phyloP scores from a whole-genome alignment of 2,797 vertebrate species.

The Odontamblyopus lacepedii region DNA sequence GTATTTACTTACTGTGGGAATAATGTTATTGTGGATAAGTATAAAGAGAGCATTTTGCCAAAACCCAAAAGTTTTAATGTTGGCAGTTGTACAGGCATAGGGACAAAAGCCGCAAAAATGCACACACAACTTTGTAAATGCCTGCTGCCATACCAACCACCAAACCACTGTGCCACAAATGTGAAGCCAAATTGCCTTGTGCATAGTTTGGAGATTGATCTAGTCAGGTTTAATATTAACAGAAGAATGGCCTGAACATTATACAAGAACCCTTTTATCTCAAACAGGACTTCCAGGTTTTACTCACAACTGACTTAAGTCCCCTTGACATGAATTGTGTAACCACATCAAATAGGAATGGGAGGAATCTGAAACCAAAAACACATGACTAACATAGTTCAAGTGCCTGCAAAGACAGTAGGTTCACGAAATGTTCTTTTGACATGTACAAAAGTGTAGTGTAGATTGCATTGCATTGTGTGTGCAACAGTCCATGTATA shows the following conservation, averaged over 20 bases:
- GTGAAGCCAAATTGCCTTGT: slow-evolving; percentile 18
- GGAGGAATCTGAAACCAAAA: slow-evolving; percentile 64
- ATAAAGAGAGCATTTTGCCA: neutral
- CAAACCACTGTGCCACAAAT: slow-evolving; percentile 12
- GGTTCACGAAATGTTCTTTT: slow-evolving; percentile 53
- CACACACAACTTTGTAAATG: neutral
- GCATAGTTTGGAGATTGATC: slow-evolving; percentile 32
- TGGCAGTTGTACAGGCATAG: neutral
- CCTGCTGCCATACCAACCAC: slow-evolving; percentile 2
- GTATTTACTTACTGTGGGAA: neutral
- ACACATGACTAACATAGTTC: slow-evolving; percentile 63
- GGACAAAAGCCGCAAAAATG: slow-evolving; percentile 10
- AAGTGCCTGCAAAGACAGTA: slow-evolving; percentile 46
- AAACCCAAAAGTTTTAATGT: neutral
- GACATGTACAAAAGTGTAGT: slow-evolving; percentile 31
- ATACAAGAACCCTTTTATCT: slow-evolving; percentile 57
- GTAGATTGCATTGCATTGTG: neutral
- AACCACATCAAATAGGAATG: slow-evolving; percentile 67
- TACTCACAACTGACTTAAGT: slow-evolving; percentile 40
- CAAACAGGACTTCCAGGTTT: slow-evolving; percentile 43
- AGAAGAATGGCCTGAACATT: slow-evolving; percentile 47
- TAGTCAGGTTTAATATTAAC: slow-evolving; percentile 29
- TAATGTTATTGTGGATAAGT: neutral
- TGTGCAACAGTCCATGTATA: slow-evolving; percentile 10
- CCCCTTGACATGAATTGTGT: slow-evolving; percentile 51